These are phyloP conservation scores for Cosmia pyralina DNA, from an alignment of 2,888 invertebrate genomes.

Conservation along the genomic window DNA sequence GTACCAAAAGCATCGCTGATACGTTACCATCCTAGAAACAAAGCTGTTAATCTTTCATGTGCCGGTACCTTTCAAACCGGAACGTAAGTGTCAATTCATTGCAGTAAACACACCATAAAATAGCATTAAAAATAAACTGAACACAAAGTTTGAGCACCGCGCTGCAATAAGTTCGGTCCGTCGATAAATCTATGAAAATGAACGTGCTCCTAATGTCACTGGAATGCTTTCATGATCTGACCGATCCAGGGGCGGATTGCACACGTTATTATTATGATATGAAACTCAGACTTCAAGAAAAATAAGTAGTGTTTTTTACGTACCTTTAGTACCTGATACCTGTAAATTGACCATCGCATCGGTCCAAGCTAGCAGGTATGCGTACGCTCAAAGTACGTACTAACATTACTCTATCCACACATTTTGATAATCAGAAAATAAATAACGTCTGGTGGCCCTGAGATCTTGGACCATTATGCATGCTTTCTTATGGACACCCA, in stretches of 20 bases:
- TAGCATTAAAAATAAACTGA: conserved; percentile 32
- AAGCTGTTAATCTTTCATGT: not conserved
- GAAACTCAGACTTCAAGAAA: not conserved
- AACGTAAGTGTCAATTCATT: conserved; percentile 9
- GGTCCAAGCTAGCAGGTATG: too few species aligned
- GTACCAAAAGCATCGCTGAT: not conserved
- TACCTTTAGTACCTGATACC: too few species aligned
- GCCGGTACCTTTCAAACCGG: not conserved
- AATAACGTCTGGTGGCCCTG: too few species aligned
- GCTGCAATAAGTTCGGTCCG: conserved; percentile 82
- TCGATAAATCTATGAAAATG: conserved; percentile 90
- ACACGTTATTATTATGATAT: conserved; percentile 21
- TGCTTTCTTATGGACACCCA: too few species aligned
- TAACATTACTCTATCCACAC: too few species aligned
- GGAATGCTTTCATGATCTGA: conserved; percentile 89
- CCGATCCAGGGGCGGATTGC: conserved; percentile 76
- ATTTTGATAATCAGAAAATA: too few species aligned
- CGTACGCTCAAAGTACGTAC: too few species aligned
- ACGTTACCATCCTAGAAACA: not conserved
- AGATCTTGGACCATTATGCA: too few species aligned
- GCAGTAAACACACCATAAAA: conserved; percentile 29
- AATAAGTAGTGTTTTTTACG: too few species aligned
- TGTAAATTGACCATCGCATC: too few species aligned
- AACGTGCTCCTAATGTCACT: conserved; percentile 83
- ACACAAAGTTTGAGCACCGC: conserved; percentile 78